phyloP scores from a whole-genome alignment of 1,140 invertebrate genomes.

The Holotrichia oblita region DNA sequence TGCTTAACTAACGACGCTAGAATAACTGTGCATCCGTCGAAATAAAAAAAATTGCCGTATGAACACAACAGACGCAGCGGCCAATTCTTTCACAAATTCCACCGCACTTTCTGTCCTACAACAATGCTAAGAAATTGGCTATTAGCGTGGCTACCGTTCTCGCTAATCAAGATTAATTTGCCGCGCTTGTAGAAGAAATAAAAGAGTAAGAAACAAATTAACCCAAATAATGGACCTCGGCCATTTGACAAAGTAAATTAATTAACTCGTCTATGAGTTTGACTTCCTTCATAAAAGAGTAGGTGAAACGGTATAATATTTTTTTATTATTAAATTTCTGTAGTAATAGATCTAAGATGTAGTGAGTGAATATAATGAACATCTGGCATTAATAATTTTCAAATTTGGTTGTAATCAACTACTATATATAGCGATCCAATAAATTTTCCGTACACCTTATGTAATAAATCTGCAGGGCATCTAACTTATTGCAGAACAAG shows the following conservation, averaged over 20 bases:
- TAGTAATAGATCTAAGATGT: too few species aligned
- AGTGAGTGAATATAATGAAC: too few species aligned
- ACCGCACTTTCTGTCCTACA: background rate
- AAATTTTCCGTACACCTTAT: too few species aligned
- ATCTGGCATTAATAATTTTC: too few species aligned
- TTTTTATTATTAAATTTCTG: too few species aligned
- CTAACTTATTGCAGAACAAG: too few species aligned
- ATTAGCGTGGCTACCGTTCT: background rate
- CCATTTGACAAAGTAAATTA: slow-evolving; percentile 2
- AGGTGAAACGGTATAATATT: background rate
- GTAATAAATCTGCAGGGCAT: too few species aligned
- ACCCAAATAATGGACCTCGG: background rate
- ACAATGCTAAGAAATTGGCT: background rate
- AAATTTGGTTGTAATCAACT: too few species aligned
- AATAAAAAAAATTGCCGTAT: background rate
- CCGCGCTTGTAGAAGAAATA: background rate
- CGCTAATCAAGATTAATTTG: slow-evolving; percentile 12
- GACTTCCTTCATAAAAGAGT: background rate
- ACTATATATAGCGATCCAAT: too few species aligned
- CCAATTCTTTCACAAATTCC: background rate
- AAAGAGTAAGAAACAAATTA: background rate
- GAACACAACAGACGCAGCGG: background rate
- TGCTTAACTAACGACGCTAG: background rate
- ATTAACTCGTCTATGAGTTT: slow-evolving; percentile 1
- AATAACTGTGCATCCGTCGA: background rate